Conservation (phyloP, 2,797 vertebrate genomes). For the Taenioides sp. region DNA sequence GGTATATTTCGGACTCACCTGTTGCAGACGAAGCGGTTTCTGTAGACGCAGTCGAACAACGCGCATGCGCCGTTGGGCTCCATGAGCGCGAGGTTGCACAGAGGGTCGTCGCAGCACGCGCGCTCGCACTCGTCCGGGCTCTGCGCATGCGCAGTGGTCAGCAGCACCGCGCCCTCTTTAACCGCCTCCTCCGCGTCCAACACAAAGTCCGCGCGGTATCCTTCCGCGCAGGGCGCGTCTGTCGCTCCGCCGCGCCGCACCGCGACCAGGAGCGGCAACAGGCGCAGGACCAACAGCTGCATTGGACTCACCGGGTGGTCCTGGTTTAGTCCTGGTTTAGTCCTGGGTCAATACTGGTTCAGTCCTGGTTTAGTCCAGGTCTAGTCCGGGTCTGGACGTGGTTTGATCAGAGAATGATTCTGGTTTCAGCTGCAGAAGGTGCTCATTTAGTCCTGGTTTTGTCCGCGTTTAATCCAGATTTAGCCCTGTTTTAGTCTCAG, state of each 20-base stretch:
- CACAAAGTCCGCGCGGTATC: constrained; percentile 1
- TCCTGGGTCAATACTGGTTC: background rate
- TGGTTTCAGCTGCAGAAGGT: too few relatives aligned
- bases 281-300: background rate
- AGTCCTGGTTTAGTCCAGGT: background rate
- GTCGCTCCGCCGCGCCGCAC: background rate
- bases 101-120: constrained; percentile 74
- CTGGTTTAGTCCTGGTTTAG: background rate
- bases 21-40: constrained; percentile 82
- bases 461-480: background rate
- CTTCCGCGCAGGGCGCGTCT: background rate
- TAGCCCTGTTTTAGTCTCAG: background rate
- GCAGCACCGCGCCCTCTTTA: constrained; percentile 79
- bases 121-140: constrained; percentile 70
- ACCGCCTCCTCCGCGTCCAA: constrained; percentile 84
- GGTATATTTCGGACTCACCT: background rate
- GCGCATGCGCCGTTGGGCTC: constrained; percentile 75
- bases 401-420: background rate
- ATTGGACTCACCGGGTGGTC: constrained; percentile 3
- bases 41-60: constrained; percentile 85
- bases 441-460: background rate
- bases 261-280: background rate
- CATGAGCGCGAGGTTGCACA: constrained; percentile 86
- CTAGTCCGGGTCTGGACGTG: background rate
- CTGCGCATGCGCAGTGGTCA: constrained; percentile 63